phyloP scores from a whole-genome alignment of 2,797 vertebrate species.

The Petrocephalus schoutedeni region DNA sequence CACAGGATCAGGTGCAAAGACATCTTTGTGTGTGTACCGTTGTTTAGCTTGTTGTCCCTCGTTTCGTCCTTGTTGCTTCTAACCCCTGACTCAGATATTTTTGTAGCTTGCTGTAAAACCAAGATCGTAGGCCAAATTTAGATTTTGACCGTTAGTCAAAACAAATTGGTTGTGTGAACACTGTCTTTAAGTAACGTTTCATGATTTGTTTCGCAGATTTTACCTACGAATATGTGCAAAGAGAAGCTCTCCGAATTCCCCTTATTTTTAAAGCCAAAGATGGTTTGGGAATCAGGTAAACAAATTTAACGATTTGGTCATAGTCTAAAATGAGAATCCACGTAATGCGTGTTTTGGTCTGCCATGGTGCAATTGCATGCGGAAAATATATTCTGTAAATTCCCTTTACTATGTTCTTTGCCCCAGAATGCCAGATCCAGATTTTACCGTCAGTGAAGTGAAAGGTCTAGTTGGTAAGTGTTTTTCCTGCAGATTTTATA shows the following conservation, averaged over 20 bases:
- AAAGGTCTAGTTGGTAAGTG: conserved; percentile 95
- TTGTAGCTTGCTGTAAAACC: neutral
- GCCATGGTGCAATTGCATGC: neutral
- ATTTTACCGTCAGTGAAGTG: conserved; percentile 89
- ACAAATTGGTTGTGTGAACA: neutral
- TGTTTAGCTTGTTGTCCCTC: neutral
- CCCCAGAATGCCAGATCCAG: conserved; percentile 85
- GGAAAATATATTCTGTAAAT: neutral
- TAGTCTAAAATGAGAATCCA: neutral
- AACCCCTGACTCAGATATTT: neutral
- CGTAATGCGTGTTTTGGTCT: neutral
- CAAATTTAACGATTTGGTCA: neutral
- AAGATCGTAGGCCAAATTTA: neutral
- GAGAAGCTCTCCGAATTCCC: conserved; percentile 82
- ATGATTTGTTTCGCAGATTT: conserved; percentile 69
- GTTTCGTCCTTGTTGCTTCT: neutral
- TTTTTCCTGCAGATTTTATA: conserved; percentile 24
- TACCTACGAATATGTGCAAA: conserved; percentile 93
- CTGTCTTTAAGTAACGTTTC: neutral
- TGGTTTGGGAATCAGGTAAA: conserved; percentile 94
- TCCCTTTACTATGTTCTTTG: conserved; percentile 29
- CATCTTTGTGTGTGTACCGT: neutral
- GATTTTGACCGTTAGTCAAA: neutral
- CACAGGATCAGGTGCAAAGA: neutral
- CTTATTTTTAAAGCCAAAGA: conserved; percentile 88